Evolutionary conservation across 2,113 vertebrate species (phyloP).

Genomic region (Austrofundulus limnaeus): DNA sequence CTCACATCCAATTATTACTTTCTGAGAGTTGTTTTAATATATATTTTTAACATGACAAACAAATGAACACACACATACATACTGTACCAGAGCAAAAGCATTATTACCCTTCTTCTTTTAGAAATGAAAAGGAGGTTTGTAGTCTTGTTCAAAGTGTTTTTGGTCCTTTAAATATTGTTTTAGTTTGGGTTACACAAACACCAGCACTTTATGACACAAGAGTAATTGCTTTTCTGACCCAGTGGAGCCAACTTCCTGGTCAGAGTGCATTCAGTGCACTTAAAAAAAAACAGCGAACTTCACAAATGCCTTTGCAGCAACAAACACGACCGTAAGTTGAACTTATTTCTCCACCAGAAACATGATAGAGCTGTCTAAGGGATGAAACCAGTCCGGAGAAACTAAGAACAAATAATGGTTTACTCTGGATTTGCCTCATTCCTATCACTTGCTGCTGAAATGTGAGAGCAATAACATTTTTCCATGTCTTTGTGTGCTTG

Average conservation of each 20-base stretch:
- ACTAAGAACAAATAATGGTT: no score
- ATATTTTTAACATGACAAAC: no score
- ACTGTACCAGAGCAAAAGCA: no score
- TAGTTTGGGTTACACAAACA: background rate
- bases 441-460: no score
- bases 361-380: background rate
- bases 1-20: no score
- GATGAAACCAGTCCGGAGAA: background rate
- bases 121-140: background rate
- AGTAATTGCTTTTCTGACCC: background rate
- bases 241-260: background rate
- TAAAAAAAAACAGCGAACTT: no score
- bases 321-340: background rate
- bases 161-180: background rate
- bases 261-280: background rate
- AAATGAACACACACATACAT: no score
- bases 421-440: no score
- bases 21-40: no score
- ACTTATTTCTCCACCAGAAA: background rate
- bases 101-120: no score
- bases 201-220: background rate
- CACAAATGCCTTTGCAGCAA: background rate
- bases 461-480: no score
- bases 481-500: no score
- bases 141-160: background rate